Evolutionary conservation across 2,113 vertebrate species (phyloP).

Genomic region (Verasper variegatus): DNA sequence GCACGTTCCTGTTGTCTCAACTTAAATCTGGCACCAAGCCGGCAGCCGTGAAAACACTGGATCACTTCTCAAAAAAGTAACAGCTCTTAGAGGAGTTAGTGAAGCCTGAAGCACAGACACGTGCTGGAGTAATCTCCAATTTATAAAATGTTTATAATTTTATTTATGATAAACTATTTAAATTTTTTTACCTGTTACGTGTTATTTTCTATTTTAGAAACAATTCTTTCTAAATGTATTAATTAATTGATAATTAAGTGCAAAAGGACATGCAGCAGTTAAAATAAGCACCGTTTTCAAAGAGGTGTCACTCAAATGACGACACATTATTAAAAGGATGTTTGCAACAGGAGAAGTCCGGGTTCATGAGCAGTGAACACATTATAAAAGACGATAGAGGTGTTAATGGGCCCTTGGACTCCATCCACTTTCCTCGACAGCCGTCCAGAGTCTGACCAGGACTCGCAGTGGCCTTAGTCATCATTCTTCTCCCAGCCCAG

Average conservation of each 20-base stretch:
- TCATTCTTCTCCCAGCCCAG: constrained; percentile 62
- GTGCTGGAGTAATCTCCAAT: constrained; percentile 49
- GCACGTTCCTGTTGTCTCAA: constrained; percentile 24
- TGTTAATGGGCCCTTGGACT: constrained; percentile 46
- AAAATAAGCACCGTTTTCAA: neutral
- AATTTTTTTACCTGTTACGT: too few species aligned
- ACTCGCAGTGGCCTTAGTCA: constrained; percentile 61
- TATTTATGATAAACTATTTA: neutral
- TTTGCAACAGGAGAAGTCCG: constrained; percentile 19
- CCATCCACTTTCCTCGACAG: constrained; percentile 46
- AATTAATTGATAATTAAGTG: too few species aligned
- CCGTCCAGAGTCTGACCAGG: constrained; percentile 35
- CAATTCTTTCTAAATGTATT: neutral
- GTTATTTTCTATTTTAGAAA: neutral
- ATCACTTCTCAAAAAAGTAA: constrained; percentile 67
- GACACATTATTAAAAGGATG: neutral
- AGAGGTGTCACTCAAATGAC: neutral
- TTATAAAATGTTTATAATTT: too few species aligned
- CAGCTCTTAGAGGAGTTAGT: constrained; percentile 64
- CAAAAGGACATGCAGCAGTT: too few species aligned
- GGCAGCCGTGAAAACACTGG: constrained; percentile 53
- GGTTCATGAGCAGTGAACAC: neutral
- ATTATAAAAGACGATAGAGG: constrained; percentile 34
- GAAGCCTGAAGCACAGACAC: constrained; percentile 26
- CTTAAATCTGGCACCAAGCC: constrained; percentile 54